phyloP scores from a whole-genome alignment of 2,113 vertebrate species.

The Gorilla gorilla region DNA sequence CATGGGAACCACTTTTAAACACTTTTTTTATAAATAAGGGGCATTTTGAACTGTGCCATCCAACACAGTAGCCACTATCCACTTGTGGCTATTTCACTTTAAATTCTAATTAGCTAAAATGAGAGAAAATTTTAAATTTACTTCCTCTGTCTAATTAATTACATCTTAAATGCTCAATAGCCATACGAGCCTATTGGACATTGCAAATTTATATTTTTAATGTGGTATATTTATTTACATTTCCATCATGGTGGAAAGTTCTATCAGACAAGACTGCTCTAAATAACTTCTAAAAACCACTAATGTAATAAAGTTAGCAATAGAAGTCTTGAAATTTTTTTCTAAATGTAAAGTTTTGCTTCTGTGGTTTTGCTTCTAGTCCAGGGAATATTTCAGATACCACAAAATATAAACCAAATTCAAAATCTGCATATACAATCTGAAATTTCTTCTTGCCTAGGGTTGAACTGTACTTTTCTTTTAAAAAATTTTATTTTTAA shows the following conservation, averaged over 20 bases:
- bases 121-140: conserved; percentile 20
- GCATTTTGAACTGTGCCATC: not conserved
- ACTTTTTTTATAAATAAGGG: not conserved
- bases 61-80: not conserved
- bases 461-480: conserved; percentile 31
- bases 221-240: not conserved
- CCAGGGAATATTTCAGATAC: not conserved
- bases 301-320: not conserved
- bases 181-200: not conserved
- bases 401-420: conserved; percentile 32
- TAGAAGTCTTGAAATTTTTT: not conserved
- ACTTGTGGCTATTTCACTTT: conserved; percentile 2
- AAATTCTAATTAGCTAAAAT: conserved; percentile 20
- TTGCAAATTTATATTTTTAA: not conserved
- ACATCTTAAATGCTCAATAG: not conserved
- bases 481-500: not conserved
- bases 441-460: conserved; percentile 39
- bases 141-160: not conserved
- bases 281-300: not conserved
- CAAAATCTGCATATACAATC: not conserved
- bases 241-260: not conserved
- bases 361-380: conserved; percentile 31
- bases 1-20: not conserved
- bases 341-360: not conserved
- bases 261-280: not conserved